Evolutionary conservation across 2,888 invertebrate species (phyloP).

Genomic region (Aporophyla nigra): DNA sequence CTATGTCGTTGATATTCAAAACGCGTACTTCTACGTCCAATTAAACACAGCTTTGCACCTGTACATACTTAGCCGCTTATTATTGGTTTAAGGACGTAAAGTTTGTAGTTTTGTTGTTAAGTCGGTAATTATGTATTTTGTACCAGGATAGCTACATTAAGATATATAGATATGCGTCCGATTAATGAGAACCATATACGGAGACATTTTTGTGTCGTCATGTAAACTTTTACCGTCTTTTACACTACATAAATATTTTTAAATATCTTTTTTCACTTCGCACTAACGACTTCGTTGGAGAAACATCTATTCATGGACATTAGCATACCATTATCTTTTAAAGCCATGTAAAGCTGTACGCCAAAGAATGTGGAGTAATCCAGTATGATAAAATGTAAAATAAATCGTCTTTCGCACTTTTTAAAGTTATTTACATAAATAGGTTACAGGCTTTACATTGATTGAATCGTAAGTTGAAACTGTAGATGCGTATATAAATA

Average conservation of each 20-base stretch:
- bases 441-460: conserved; percentile 71
- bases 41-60: conserved; percentile 75
- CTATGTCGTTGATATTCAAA: conserved; percentile 85
- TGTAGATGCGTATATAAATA: conserved; percentile 48
- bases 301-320: conserved; percentile 76
- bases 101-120: conserved; percentile 61
- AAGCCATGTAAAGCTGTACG: conserved; percentile 78
- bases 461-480: conserved; percentile 70
- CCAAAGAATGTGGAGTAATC: conserved; percentile 79
- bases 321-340: conserved; percentile 83
- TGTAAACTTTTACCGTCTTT: conserved; percentile 52
- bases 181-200: conserved; percentile 59
- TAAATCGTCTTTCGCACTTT: conserved; percentile 72
- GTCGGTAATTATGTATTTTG: conserved; percentile 55
- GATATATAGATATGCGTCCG: conserved; percentile 48
- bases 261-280: conserved; percentile 69
- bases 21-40: conserved; percentile 79
- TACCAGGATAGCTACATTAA: conserved; percentile 45
- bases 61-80: conserved; percentile 68
- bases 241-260: conserved; percentile 62
- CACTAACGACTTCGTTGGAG: conserved; percentile 71
- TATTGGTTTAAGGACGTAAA: conserved; percentile 58
- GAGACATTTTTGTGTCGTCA: conserved; percentile 43
- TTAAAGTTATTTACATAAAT: conserved; percentile 73
- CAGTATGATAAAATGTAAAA: conserved; percentile 76